A percentile compares a stretch with the other conserved stretches of the same genome.
These are phyloP conservation scores for Xenops minutus DNA, from an alignment of 2,797 vertebrate genomes.

Conservation along the genomic window DNA sequence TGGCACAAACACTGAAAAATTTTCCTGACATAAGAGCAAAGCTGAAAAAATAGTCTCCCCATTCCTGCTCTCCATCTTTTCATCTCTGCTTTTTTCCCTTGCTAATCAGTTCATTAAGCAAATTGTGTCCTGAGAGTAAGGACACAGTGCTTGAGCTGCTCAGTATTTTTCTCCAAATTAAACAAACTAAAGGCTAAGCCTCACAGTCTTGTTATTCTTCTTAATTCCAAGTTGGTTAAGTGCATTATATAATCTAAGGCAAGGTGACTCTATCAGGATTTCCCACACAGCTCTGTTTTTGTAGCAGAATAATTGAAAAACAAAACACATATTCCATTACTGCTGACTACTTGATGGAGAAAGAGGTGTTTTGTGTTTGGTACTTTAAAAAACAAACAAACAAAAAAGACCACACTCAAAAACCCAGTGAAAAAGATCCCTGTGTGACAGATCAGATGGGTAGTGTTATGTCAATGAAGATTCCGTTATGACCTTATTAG, in stretches of 20 bases:
- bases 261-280: neutral
- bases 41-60: neutral
- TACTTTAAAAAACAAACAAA: neutral
- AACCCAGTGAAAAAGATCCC: neutral
- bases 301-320: neutral
- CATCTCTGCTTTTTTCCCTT: neutral
- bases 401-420: neutral
- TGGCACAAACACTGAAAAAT: neutral
- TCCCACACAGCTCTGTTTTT: neutral
- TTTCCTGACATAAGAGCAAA: neutral
- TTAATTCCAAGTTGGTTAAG: constrained; percentile 41
- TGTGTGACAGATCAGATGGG: neutral
- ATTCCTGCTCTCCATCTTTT: neutral
- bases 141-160: neutral
- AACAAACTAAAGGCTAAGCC: neutral
- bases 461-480: neutral
- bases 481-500: constrained; percentile 1
- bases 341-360: neutral
- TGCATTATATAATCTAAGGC: constrained; percentile 11
- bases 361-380: neutral
- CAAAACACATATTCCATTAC: neutral
- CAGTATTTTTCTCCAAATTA: neutral
- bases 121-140: neutral
- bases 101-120: neutral
- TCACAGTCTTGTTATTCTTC: neutral